Evolutionary conservation across 2,113 vertebrate species (phyloP), one percentile per base, ranked within the genome.

Genomic region (Otus sunia): DNA sequence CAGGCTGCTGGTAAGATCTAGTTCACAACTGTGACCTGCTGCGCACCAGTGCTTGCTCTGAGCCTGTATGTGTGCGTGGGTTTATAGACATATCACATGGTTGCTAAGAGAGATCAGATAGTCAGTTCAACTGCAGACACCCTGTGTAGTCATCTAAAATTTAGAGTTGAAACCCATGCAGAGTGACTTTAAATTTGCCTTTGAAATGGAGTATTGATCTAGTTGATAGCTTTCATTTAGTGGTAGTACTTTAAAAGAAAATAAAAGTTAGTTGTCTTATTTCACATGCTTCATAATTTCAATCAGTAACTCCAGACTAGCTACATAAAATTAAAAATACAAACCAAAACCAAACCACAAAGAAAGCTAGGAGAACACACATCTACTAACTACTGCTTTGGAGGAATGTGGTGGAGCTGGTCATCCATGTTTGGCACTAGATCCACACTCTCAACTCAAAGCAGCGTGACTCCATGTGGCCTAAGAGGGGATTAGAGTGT

Each of bases 331-430:
- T 9, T 47, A 76, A 66, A 55, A 68, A 59, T 36, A 9, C 3
- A 56, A 23, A 50, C 9, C 11, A 32, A 32, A 30, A 37, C 13
- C 8, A 67, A 47, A 37, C 11, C 19, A 55, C 29, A 75, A 71
- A 27, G 22, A 90, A 92, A 84, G 13, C 5, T 36, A 39, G 32
- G 27, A 77, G 36, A 82, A 66, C 7, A 55, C 21, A 39, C 15
- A 58, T 55, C 25, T 86, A 4, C 30, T 66, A 80, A 76, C 34
- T 79, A 64, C 19, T 77, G 8, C 25, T 84, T 71, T 80, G 63
- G 37, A 94, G 30, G 86, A 94, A 94, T 88, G 88, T 41, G 34
- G 94, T 34, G 30, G 68, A 95, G 55, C 76, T 91, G 56, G 83
- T 32, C 34, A 47, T 26, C 60, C 72, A 13, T 5, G 34, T 83